phyloP scores from a whole-genome alignment of 2,888 invertebrate species.

The Chrysolina haemoptera region DNA sequence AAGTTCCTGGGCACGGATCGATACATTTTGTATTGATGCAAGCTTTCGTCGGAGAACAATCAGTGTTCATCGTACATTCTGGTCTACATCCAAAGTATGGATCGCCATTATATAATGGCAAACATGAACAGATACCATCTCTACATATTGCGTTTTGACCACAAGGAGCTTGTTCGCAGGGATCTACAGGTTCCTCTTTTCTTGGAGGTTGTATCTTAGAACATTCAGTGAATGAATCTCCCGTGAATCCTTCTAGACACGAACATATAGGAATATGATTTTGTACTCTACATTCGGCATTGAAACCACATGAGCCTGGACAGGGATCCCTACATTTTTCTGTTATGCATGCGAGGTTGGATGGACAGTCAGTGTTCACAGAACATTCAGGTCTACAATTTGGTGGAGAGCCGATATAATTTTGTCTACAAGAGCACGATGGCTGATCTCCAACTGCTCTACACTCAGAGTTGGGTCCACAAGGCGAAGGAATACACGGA shows the following conservation, averaged over 20 bases:
- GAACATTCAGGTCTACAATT: conserved; percentile 83
- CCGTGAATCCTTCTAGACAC: conserved; percentile 75
- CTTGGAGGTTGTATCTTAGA: conserved; percentile 67
- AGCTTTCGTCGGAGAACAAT: conserved; percentile 83
- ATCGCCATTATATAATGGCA: conserved; percentile 80
- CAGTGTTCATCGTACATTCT: conserved; percentile 86
- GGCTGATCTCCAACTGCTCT: conserved; percentile 73
- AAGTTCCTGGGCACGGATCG: conserved; percentile 85
- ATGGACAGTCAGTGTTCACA: conserved; percentile 79
- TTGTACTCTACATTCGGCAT: conserved; percentile 80
- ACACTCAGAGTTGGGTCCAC: conserved; percentile 77
- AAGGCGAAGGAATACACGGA: conserved; percentile 77
- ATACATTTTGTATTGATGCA: conserved; percentile 84
- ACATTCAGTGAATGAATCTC: conserved; percentile 79
- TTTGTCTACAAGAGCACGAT: conserved; percentile 79
- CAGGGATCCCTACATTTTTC: conserved; percentile 83
- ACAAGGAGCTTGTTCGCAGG: conserved; percentile 83
- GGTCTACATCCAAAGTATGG: conserved; percentile 84
- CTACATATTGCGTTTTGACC: conserved; percentile 85
- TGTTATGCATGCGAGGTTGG: conserved; percentile 78
- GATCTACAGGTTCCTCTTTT: conserved; percentile 69
- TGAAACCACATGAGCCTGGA: conserved; percentile 80
- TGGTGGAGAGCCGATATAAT: conserved; percentile 82
- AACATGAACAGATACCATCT: conserved; percentile 81
- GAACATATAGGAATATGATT: conserved; percentile 81